Evolutionary conservation across 2,797 vertebrate species (phyloP), one percentile per base, ranked within the genome.

Genomic region (Mormyrops attenuatus): DNA sequence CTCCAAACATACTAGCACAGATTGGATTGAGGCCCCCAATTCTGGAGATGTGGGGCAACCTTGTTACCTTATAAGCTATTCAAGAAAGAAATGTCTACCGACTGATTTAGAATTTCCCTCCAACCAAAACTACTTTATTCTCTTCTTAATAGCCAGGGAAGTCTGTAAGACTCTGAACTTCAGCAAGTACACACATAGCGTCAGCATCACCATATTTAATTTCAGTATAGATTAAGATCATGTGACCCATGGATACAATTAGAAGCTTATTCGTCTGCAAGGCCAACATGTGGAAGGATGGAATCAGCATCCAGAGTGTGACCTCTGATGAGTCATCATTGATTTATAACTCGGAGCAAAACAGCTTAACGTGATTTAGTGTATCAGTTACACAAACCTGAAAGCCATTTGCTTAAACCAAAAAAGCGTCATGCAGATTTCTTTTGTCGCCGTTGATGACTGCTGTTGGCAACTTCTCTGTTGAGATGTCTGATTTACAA

Each of bases 361-460:
- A 87, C 86, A 87, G 52, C 52, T 57, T 87, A 53, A 88, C 15
- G 52, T 38, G 52, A 87, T 53, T 87, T 57, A 57, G 13, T 34
- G 17, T 20, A 34, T 53, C 85, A 53, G 26, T 15, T 87, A 53
- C 50, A 53, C 50, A 34, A 85, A 85, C 50, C 85, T 87, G 30
- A 57, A 87, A 44, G 44, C 49, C 15, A 87, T 53, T 34, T 53
- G 30, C n/a, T 22, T 49, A 30, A 87, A 87, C 22, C 49, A 53
- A 87, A 55, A 86, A 57, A 85, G 22, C 47, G 41, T 52, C 47
- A 49, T 52, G 38, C 73, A 80, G 73, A 80, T 80, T 44, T 80
- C 73, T 20, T 41, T 41, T 47, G 34, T 44, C 73, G 17, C 41
- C 34, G 47, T 15, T 20, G 73, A 80, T 38, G 30, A 80, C 2